Percentiles rank a stretch among this genome's conserved stretches.
Evolutionary conservation across 2,113 vertebrate species (phyloP).

Genomic region (Esox niger): DNA sequence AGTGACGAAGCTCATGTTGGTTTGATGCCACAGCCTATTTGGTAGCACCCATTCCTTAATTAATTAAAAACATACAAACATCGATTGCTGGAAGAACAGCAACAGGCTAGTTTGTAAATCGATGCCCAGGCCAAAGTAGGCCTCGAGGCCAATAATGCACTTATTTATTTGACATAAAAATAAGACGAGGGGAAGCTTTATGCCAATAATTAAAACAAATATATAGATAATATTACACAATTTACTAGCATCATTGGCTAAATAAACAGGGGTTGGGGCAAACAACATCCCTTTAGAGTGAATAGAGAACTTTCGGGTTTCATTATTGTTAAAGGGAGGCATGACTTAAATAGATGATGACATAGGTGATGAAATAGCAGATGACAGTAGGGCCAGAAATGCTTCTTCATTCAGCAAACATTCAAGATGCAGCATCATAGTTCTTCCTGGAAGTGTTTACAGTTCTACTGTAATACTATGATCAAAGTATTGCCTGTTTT

Average conservation of each 20-base stretch:
- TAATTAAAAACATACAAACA: neutral
- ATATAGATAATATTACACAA: constrained; percentile 71
- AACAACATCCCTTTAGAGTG: constrained; percentile 30
- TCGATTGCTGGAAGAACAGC: constrained; percentile 14
- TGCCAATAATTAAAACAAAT: constrained; percentile 74
- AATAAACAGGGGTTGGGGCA: constrained; percentile 20
- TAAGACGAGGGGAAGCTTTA: constrained; percentile 59
- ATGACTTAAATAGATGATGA: constrained; percentile 42
- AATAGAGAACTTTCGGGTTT: constrained; percentile 39
- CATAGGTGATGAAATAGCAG: constrained; percentile 44
- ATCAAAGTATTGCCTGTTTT: constrained; percentile 66
- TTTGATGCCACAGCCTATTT: constrained; percentile 45
- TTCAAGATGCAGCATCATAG: constrained; percentile 64
- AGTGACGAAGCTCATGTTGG: constrained; percentile 17
- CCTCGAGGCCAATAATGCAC: constrained; percentile 74
- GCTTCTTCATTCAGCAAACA: constrained; percentile 59
- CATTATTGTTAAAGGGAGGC: constrained; percentile 13
- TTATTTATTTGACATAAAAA: constrained; percentile 59
- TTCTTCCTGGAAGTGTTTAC: constrained; percentile 45
- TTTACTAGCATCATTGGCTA: constrained; percentile 64
- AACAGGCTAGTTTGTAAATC: constrained; percentile 31
- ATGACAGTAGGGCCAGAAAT: constrained; percentile 34
- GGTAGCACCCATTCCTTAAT: constrained; percentile 37
- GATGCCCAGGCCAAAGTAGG: constrained; percentile 56
- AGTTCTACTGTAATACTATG: constrained; percentile 49